Base-by-base conservation (phyloP, 1,140 invertebrate genomes). In the Octopus sinensis region DNA sequence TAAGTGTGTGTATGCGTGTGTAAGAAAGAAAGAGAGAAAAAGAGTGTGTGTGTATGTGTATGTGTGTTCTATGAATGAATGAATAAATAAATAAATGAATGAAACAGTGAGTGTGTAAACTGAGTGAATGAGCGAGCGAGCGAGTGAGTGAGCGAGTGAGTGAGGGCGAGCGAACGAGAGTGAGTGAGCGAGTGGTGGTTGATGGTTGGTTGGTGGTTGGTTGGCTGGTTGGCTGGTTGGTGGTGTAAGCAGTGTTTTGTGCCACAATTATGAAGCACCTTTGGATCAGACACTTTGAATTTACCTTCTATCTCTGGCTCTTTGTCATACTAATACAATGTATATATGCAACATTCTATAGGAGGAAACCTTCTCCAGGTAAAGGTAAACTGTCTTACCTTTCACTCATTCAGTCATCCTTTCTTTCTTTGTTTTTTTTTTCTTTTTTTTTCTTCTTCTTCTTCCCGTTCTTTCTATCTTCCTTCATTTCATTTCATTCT, bases 281-380 rank as follows among this genome's bases (percentile, higher is more conserved):
- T 23, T 73, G 68, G 68, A 73, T 73, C 68, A 73, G 68, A 23
- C 68, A 73, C 68, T 73, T 73, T 23, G 68, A 23, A 73, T 23
- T 73, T 73, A 73, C 68, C 68, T 73, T 73, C 17, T 73, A 73
- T 73, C 68, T 73, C 68, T 73, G 68, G 68, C 9, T 73, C 30
- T 73, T 73, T 73, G 68, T 73, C 13, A 73, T 73, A n/a, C 13
- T 73, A 73, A 73, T 73, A 23, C 68, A 73, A 23, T 73, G 68
- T 73, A 73, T 73, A n/a, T 73, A 73, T 23, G 68, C 68, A 1
- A 73, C 68, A 17, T 73, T 73, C 68, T 73, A 73, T 73, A 9
- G 68, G 68, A 73, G 68, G 68, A 73, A 73, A 73, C 68, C 68
- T 73, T 73, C 68, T 9, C 68, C 68, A 73, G 68, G 68, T 73